Conservation (phyloP, 2,888 invertebrate genomes). For the Spatulosminthurus flaviceps region DNA sequence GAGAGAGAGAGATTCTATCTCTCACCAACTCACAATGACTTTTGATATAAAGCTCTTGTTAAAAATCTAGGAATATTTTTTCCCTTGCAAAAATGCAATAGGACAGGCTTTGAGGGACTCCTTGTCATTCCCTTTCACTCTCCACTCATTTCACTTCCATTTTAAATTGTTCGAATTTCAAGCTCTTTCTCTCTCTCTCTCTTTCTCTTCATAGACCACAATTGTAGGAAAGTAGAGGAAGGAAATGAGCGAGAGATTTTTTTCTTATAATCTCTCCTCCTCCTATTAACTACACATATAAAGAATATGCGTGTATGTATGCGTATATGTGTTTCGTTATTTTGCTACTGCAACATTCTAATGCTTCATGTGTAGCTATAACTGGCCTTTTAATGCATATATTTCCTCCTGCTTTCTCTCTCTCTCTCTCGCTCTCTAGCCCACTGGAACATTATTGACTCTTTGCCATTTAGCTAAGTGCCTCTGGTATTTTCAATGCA, state of each 20-base stretch:
- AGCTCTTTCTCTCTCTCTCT: neutral
- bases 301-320: too few species aligned
- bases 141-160: neutral
- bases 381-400: neutral
- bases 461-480: constrained; percentile 47
- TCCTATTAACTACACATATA: too few species aligned
- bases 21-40: neutral
- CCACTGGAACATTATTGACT: constrained; percentile 43
- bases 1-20: neutral
- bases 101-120: too few species aligned
- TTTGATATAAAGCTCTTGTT: too few species aligned
- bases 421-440: constrained; percentile 15
- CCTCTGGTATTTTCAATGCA: constrained; percentile 45
- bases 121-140: too few species aligned
- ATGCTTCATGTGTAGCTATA: too few species aligned
- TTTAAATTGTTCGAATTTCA: constrained; percentile 5
- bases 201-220: neutral
- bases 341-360: too few species aligned
- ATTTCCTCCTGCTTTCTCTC: constrained; percentile 10
- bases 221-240: neutral
- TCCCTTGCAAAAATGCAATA: too few species aligned
- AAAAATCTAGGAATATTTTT: too few species aligned
- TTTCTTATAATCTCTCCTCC: neutral
- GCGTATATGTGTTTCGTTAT: too few species aligned
- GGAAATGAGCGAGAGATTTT: neutral